Conservation (phyloP, 2,113 vertebrate genomes). For the Dicaeum eximium region DNA sequence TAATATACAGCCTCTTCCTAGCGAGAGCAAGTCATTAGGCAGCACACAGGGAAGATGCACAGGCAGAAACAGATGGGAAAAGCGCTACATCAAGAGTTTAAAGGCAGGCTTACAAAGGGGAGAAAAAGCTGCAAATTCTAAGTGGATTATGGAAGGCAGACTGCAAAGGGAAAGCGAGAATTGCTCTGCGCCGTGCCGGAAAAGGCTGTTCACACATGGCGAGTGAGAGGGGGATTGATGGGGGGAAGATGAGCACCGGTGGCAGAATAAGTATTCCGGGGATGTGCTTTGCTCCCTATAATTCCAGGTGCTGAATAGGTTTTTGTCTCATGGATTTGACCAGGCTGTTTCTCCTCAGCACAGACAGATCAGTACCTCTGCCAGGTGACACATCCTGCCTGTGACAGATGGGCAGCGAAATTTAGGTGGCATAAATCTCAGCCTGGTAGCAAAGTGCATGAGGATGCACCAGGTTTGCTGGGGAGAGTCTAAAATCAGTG, state of each 20-base stretch:
- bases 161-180: constrained; percentile 25
- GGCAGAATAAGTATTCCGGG: neutral
- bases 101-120: constrained; percentile 18
- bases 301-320: neutral
- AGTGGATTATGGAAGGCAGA: constrained; percentile 41
- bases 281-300: accelerated
- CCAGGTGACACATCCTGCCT: neutral
- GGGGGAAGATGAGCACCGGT: neutral
- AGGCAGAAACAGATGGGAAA: constrained; percentile 55
- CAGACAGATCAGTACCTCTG: neutral
- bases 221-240: neutral
- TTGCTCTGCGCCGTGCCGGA: neutral
- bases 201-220: neutral
- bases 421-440: neutral
- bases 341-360: neutral
- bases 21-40: constrained; percentile 53
- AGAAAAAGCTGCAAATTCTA: constrained; percentile 11
- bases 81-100: constrained; percentile 46
- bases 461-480: neutral
- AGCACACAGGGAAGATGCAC: constrained; percentile 10
- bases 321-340: neutral
- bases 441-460: neutral
- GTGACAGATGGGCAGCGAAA: neutral
- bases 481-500: neutral
- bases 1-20: constrained; percentile 45